phyloP scores from a whole-genome alignment of 2,113 vertebrate species.

The Rhabdornis inornatus region DNA sequence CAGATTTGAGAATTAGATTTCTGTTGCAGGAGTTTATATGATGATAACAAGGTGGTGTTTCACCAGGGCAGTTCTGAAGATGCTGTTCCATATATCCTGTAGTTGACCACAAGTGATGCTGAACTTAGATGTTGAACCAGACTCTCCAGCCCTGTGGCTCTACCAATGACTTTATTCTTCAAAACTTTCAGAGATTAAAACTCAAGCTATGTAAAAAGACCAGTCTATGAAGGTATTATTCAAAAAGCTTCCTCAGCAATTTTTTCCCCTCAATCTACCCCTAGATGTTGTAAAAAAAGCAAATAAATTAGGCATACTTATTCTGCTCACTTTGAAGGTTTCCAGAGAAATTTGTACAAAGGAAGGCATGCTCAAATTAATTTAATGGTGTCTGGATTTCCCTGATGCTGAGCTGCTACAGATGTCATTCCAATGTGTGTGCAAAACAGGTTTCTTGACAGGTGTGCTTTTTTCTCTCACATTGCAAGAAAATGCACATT shows the following conservation, averaged over 20 bases:
- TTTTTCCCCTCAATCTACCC: not conserved
- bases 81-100: not conserved
- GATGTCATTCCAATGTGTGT: conserved; percentile 36
- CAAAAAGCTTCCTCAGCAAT: not conserved
- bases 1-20: not conserved
- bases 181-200: not conserved
- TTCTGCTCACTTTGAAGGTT: not conserved
- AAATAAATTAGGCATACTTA: conserved; percentile 19
- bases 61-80: not conserved
- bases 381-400: conserved; percentile 32
- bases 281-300: not conserved
- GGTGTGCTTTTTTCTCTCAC: conserved; percentile 29
- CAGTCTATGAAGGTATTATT: not conserved
- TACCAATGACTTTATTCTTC: not conserved
- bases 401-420: conserved; percentile 23
- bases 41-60: not conserved
- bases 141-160: not conserved
- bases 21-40: not conserved
- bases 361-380: not conserved
- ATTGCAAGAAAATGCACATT: conserved; percentile 27
- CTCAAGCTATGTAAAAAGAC: not conserved
- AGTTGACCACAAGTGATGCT: not conserved
- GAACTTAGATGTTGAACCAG: not conserved
- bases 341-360: not conserved
- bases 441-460: conserved; percentile 59